A percentile compares a stretch with the other conserved stretches of the same genome.
These are phyloP conservation scores for Cephalopholis sonnerati DNA, from an alignment of 2,113 vertebrate genomes.

Conservation along the genomic window DNA sequence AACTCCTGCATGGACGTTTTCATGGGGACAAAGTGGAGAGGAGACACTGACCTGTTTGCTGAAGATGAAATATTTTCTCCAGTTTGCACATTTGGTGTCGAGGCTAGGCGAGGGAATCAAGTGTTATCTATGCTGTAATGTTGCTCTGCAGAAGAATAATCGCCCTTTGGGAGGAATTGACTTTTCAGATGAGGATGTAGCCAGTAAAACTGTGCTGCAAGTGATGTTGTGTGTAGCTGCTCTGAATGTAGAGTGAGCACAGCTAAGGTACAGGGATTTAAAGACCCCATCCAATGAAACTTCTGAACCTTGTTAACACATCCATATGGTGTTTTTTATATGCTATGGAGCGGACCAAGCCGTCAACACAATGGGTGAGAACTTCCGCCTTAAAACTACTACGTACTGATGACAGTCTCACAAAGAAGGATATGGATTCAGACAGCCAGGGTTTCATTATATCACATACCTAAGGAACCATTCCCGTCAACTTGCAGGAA, in stretches of 20 bases:
- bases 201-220: background rate
- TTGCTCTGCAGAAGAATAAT: constrained; percentile 14
- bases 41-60: constrained; percentile 46
- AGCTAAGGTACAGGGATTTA: background rate
- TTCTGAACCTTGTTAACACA: no score
- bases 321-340: no score
- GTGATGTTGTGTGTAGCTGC: constrained; percentile 1
- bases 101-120: background rate
- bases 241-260: constrained; percentile 2
- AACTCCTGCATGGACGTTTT: constrained; percentile 34
- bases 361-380: no score
- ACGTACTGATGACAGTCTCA: no score
- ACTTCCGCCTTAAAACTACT: no score
- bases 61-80: constrained; percentile 25
- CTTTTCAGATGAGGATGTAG: constrained; percentile 24
- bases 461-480: no score
- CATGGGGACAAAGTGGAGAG: constrained; percentile 23
- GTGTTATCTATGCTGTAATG: constrained; percentile 27
- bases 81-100: constrained; percentile 5
- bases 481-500: no score
- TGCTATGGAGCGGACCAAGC: no score
- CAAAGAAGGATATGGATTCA: no score
- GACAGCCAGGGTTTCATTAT: no score
- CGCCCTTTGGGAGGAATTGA: constrained; percentile 38
- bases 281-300: no score